Percentiles rank a stretch among this genome's conserved stretches.
phyloP scores from a whole-genome alignment of 2,797 vertebrate genomes.

The Moxostoma hubbsi region DNA sequence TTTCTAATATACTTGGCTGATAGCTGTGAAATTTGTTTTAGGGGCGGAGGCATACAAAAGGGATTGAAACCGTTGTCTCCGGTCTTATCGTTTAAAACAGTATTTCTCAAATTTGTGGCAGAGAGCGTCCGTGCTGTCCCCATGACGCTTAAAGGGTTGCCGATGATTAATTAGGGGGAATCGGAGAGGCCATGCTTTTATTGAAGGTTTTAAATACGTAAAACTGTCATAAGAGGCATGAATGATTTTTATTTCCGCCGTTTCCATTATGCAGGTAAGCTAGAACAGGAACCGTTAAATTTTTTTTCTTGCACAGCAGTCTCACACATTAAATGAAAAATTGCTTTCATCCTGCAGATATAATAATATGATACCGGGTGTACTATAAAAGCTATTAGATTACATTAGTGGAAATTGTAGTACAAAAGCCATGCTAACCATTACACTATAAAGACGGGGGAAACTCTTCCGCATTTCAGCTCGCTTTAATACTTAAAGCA shows the following conservation, averaged over 20 bases:
- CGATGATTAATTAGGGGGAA: conserved; percentile 53
- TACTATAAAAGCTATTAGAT: conserved; percentile 31
- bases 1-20: conserved; percentile 79
- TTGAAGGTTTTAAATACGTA: conserved; percentile 35
- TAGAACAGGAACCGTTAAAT: not conserved
- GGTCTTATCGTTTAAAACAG: conserved; percentile 37
- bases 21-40: conserved; percentile 69
- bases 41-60: conserved; percentile 71
- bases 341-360: conserved; percentile 39
- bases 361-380: conserved; percentile 18
- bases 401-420: conserved; percentile 40
- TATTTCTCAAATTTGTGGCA: conserved; percentile 46
- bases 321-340: conserved; percentile 35
- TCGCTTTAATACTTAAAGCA: conserved; percentile 47
- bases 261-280: conserved; percentile 34
- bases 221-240: conserved; percentile 33
- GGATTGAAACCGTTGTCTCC: conserved; percentile 60
- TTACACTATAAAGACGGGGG: conserved; percentile 4
- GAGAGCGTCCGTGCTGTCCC: conserved; percentile 13
- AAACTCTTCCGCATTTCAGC: conserved; percentile 9
- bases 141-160: conserved; percentile 16
- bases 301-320: not conserved
- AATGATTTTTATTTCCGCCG: conserved; percentile 38
- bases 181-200: conserved; percentile 39
- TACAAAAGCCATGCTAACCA: conserved; percentile 38